Conservation (phyloP, 1,140 invertebrate genomes). For the Oryctes rhinoceros region DNA sequence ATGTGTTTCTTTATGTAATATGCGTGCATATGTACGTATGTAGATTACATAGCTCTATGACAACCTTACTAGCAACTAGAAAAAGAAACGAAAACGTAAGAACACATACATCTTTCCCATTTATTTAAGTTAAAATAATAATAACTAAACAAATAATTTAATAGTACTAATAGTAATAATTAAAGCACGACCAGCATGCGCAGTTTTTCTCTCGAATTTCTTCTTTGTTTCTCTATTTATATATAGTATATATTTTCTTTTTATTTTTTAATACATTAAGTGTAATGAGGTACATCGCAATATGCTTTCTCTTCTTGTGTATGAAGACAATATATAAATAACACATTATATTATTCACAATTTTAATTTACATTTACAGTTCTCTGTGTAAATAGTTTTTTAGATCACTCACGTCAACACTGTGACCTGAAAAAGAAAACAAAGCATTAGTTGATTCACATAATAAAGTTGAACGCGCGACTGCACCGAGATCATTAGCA, state of each 20-base stretch:
- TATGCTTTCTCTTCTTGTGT: conserved; percentile 42
- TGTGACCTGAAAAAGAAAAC: conserved; percentile 53
- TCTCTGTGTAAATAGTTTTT: conserved; percentile 53
- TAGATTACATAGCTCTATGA: neutral
- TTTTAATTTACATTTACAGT: conserved; percentile 52
- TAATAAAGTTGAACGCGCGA: too few species aligned
- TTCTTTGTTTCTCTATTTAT: conserved; percentile 23
- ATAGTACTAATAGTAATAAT: conserved; percentile 24
- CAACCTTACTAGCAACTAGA: neutral
- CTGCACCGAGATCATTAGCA: too few species aligned
- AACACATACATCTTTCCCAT: conserved; percentile 25
- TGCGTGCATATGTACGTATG: neutral
- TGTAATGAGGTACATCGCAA: conserved; percentile 50
- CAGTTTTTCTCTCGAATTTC: conserved; percentile 42
- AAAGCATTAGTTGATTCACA: neutral
- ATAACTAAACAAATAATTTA: conserved; percentile 37
- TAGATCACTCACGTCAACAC: conserved; percentile 56
- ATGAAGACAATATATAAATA: conserved; percentile 50
- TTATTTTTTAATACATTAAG: conserved; percentile 51
- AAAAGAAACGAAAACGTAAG: conserved; percentile 24
- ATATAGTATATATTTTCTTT: conserved; percentile 44
- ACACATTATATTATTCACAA: conserved; percentile 39
- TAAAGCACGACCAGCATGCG: conserved; percentile 57
- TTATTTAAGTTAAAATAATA: conserved; percentile 37
- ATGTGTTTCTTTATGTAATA: neutral